Evolutionary conservation across 37 sponge, comb jelly and placozoan species (phyloP).

Genomic region (Ephydatia muelleri): DNA sequence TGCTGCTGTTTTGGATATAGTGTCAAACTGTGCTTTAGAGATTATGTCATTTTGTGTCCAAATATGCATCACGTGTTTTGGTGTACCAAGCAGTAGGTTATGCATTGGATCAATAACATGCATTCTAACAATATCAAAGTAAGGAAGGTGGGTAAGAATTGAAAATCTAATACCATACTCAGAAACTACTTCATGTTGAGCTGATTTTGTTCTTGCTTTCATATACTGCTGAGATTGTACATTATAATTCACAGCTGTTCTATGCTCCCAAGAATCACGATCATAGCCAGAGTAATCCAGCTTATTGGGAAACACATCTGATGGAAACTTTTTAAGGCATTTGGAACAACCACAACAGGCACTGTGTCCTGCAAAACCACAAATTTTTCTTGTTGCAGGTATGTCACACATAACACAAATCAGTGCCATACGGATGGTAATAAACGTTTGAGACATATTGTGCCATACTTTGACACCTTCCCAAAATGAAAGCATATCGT

Average conservation of each 20-base stretch:
- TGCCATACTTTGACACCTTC: background rate
- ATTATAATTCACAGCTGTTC: slow-evolving; percentile 4
- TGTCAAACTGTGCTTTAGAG: background rate
- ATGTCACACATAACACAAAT: slow-evolving; percentile 7
- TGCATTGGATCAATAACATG: slow-evolving; percentile 26
- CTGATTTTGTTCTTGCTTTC: background rate
- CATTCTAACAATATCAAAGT: slow-evolving; percentile 7
- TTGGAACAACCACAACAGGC: slow-evolving; percentile 35
- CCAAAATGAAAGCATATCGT: slow-evolving; percentile 4
- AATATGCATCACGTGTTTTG: background rate
- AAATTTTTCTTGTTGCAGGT: slow-evolving; percentile 17
- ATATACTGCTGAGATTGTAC: background rate
- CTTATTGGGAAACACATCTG: background rate
- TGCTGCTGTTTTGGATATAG: no score
- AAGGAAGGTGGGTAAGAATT: background rate
- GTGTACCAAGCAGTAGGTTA: slow-evolving; percentile 11
- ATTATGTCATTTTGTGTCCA: background rate
- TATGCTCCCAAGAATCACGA: background rate
- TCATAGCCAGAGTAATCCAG: background rate
- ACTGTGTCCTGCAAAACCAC: slow-evolving; percentile 35
- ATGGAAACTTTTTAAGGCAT: slow-evolving; percentile 13
- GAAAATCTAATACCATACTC: slow-evolving; percentile 16
- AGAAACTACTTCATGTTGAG: background rate
- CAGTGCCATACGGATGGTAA: no score
- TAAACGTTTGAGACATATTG: no score